Conservation (phyloP, 2,888 invertebrate species). For the Drosophila colorata region DNA sequence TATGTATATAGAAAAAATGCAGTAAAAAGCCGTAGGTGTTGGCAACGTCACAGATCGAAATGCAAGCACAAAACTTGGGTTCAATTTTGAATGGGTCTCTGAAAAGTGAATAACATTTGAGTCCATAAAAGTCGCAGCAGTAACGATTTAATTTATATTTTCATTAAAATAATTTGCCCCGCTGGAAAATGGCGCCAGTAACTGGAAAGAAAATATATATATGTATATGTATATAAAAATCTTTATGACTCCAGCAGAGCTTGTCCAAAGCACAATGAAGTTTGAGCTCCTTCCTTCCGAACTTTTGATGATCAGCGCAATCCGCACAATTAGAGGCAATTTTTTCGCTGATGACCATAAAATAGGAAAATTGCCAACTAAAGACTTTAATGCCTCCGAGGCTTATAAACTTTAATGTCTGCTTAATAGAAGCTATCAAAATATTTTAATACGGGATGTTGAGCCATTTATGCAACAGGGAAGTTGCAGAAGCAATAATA, state of each 20-base stretch:
- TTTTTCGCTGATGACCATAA: conserved; percentile 34
- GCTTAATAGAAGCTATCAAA: conserved; percentile 61
- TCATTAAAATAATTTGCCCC: conserved; percentile 56
- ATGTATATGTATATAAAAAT: conserved; percentile 12
- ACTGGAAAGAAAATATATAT: conserved; percentile 2
- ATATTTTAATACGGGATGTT: conserved; percentile 42
- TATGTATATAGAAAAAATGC: conserved; percentile 24
- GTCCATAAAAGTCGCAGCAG: conserved; percentile 57
- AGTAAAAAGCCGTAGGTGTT: conserved; percentile 66
- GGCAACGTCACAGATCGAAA: conserved; percentile 51
- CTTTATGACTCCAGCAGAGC: conserved; percentile 17
- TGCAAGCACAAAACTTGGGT: conserved; percentile 16
- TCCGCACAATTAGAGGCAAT: conserved; percentile 29
- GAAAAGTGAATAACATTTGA: conserved; percentile 15
- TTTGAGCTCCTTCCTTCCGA: neutral
- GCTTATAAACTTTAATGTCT: conserved; percentile 45
- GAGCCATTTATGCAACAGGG: conserved; percentile 5
- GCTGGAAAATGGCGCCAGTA: conserved; percentile 61
- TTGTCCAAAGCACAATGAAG: conserved; percentile 1
- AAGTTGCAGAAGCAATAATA: conserved; percentile 19
- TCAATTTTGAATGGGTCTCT: conserved; percentile 5
- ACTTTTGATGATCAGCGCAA: conserved; percentile 17
- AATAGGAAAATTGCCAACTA: conserved; percentile 30
- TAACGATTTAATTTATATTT: conserved; percentile 63
- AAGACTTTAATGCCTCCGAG: conserved; percentile 21